These are phyloP conservation scores for Archilochus colubris DNA, from an alignment of 2,113 vertebrate species.

Conservation along the genomic window DNA sequence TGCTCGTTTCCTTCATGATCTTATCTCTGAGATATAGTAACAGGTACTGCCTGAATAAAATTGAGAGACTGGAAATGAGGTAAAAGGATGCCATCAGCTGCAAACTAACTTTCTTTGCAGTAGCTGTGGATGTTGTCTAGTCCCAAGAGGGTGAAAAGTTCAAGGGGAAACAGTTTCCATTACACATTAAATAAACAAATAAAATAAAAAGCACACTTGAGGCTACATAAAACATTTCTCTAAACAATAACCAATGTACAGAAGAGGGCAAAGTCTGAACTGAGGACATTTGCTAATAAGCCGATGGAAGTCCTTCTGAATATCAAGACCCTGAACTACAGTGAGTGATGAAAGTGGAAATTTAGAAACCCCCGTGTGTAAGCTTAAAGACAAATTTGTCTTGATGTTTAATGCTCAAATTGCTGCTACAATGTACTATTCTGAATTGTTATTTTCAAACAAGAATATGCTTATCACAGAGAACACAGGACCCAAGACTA, in stretches of 20 bases:
- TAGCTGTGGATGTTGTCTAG: background rate
- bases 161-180: background rate
- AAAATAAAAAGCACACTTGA: background rate
- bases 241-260: background rate
- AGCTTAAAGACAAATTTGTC: background rate
- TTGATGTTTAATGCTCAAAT: background rate
- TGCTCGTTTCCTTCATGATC: background rate
- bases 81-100: background rate
- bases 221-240: background rate
- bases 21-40: background rate
- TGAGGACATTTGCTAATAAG: background rate
- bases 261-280: background rate
- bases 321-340: background rate
- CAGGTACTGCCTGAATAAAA: background rate
- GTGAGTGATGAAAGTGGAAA: background rate
- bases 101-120: background rate
- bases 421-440: background rate
- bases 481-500: background rate
- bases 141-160: background rate
- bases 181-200: conserved; percentile 11
- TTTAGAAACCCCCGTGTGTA: background rate
- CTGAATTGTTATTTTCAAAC: background rate
- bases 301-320: accelerated
- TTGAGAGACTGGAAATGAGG: background rate
- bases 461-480: background rate